Evolutionary conservation across 2,888 invertebrate genomes (phyloP), one percentile per base, ranked within the genome.

Genomic region (Zhengitettix transpicula): DNA sequence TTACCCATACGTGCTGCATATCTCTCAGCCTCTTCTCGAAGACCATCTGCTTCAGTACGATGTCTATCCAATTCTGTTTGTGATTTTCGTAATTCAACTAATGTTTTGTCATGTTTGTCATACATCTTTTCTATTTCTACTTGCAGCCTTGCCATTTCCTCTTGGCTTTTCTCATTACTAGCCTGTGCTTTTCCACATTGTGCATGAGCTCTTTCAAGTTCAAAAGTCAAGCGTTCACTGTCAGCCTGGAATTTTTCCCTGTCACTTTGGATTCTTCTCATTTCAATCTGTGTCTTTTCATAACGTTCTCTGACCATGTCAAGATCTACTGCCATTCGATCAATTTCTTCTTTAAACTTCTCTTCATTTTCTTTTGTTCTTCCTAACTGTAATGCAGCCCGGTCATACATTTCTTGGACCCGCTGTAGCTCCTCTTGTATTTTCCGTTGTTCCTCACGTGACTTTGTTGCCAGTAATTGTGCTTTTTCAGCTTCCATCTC

Each of bases 321-420:
- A 40, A 90, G 78, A 68, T 93, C 93, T 58, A 89, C 82, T 66
- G 82, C 76, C 66, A 87, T 71, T 66, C 87, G 78, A 67, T 88
- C 89, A 69, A 88, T 77, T 66, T 88, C 89, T 69, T 89, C 88
- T 68, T 92, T 90, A 41, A 89, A 85, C 71, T 93, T 93, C 66
- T 94, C 93, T 75, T 94, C 94, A 67, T 85, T 81, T 73, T 94
- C 94, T 72, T 92, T 92, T 58, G 89, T 85, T 66, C 93, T 81
- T 60, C 84, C 84, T 40, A 93, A 76, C 71, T 94, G 92, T 66
- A 93, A 77, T 12, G 89, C 85, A 15, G 90, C 86, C 64, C 93
- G 80, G 68, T 93, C 92, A 70, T 91, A 92, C 77, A 90, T 83
- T 75, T 94, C 93, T 72, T 93, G 91, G 58, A 91, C 74, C 62